phyloP scores from a whole-genome alignment of 2,113 vertebrate species.

The Marmota flaviventris region DNA sequence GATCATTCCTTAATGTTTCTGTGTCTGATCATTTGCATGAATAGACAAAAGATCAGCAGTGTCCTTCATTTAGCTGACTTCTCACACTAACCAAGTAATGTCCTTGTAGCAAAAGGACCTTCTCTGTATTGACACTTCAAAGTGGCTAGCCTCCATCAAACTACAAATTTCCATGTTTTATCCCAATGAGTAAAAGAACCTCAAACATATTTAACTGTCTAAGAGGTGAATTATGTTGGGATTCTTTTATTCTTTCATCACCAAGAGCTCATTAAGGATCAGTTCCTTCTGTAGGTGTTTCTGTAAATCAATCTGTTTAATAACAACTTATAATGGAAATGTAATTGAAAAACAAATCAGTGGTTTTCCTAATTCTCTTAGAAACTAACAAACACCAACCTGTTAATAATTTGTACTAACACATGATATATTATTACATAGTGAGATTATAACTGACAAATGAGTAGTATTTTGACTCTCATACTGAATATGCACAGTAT shows the following conservation, averaged over 20 bases:
- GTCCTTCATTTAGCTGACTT: too few species aligned
- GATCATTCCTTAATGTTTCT: too few species aligned
- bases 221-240: constrained; percentile 99
- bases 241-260: constrained; percentile 99
- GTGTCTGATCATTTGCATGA: too few species aligned
- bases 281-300: constrained; percentile 99
- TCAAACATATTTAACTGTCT: constrained; percentile 90
- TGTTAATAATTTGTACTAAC: constrained; percentile 3
- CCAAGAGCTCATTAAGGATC: constrained; percentile 99
- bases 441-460: background rate
- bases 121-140: background rate
- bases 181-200: background rate
- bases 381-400: constrained; percentile 1
- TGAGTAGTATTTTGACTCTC: too few species aligned
- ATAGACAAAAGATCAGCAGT: too few species aligned
- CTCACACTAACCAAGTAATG: background rate
- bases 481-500: too few species aligned
- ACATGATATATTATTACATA: background rate
- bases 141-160: background rate
- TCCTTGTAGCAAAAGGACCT: background rate
- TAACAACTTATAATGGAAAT: constrained; percentile 93
- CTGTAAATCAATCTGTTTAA: constrained; percentile 99
- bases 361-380: constrained; percentile 49
- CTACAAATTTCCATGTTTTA: background rate
- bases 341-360: constrained; percentile 59